phyloP scores from a whole-genome alignment of 2,113 vertebrate species.

The Campylomormyrus numenius region DNA sequence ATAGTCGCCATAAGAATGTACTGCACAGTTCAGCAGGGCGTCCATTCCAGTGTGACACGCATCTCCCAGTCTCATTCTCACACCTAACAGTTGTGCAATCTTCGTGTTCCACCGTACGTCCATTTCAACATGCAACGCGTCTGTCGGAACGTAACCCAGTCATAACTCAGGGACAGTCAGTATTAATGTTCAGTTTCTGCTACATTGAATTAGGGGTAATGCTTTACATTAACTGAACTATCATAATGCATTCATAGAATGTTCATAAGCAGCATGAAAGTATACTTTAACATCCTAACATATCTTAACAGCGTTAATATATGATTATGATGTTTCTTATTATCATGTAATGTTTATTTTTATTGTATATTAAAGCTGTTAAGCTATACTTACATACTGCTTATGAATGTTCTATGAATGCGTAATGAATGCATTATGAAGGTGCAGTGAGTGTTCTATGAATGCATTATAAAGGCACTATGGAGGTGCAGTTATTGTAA shows the following conservation, averaged over 20 bases:
- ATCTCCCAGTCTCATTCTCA: neutral
- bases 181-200: neutral
- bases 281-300: neutral
- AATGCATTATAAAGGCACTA: neutral
- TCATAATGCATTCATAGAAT: neutral
- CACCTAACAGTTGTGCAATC: neutral
- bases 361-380: neutral
- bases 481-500: neutral
- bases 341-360: neutral
- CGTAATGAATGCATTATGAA: neutral
- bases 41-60: neutral
- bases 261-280: neutral
- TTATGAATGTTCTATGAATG: neutral
- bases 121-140: neutral
- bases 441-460: neutral
- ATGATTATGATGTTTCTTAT: neutral
- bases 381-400: neutral
- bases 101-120: neutral
- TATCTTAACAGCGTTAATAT: neutral
- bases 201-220: neutral
- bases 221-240: neutral
- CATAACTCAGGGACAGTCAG: neutral
- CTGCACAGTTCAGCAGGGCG: neutral
- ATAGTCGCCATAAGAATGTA: neutral
- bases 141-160: neutral